phyloP scores from a whole-genome alignment of 2,888 invertebrate species.

The Caenorhabditis panamensis region DNA sequence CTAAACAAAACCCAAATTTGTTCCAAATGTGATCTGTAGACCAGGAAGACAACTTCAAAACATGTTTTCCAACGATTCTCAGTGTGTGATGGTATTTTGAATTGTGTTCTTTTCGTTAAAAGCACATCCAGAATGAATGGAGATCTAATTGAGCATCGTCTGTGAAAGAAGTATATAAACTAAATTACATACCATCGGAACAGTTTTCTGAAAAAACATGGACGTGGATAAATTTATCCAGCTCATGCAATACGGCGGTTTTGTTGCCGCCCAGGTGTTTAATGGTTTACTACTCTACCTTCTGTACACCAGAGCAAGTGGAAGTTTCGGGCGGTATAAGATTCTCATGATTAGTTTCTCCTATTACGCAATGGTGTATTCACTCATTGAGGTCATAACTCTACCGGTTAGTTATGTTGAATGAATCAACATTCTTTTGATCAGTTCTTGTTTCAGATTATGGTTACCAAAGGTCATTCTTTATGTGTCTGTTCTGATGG shows the following conservation, averaged over 20 bases:
- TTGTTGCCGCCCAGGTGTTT: constrained; percentile 20
- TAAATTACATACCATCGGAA: neutral
- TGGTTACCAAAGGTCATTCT: constrained; percentile 39
- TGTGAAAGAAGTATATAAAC: neutral
- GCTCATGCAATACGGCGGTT: constrained; percentile 25
- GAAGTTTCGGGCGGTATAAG: constrained; percentile 38
- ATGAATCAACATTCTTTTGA: neutral
- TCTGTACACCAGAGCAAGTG: constrained; percentile 5
- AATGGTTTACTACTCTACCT: constrained; percentile 27
- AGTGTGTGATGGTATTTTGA: no score
- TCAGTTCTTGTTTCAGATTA: constrained; percentile 19
- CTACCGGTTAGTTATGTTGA: constrained; percentile 7
- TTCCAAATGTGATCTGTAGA: no score
- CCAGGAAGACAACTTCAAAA: no score
- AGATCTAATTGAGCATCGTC: neutral
- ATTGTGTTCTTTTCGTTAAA: no score
- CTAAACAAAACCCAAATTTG: no score
- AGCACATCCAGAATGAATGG: neutral
- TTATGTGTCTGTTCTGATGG: constrained; percentile 33
- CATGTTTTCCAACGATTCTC: no score
- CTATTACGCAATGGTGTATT: constrained; percentile 33
- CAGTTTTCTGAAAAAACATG: neutral
- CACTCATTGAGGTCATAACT: constrained; percentile 22
- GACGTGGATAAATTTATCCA: constrained; percentile 10
- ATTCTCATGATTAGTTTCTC: constrained; percentile 37